Evolutionary conservation across 2,113 vertebrate species (phyloP).

Genomic region (Garra rufa): DNA sequence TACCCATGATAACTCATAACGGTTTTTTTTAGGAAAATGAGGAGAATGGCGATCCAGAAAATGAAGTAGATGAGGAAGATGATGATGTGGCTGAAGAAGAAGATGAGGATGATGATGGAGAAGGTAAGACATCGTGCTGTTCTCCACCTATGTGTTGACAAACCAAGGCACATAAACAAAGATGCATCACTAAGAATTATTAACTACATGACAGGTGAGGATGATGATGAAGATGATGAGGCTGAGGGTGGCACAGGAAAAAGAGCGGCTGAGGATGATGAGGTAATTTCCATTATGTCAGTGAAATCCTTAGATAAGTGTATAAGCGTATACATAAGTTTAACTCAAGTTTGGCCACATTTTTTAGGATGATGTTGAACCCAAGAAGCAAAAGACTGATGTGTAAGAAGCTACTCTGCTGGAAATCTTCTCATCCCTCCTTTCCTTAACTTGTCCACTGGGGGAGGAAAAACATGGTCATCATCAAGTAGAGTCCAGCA

Average conservation of each 20-base stretch:
- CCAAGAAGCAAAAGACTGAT: slow-evolving; percentile 93
- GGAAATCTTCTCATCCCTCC: slow-evolving; percentile 49
- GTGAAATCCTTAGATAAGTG: background rate
- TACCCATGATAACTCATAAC: background rate
- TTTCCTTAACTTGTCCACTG: slow-evolving; percentile 51
- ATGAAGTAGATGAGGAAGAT: slow-evolving; percentile 73
- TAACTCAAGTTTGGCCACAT: slow-evolving; percentile 10
- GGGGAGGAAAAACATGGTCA: slow-evolving; percentile 72
- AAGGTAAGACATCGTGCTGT: slow-evolving; percentile 60
- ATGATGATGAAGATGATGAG: slow-evolving; percentile 87
- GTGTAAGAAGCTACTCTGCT: slow-evolving; percentile 71
- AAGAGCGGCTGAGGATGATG: slow-evolving; percentile 87
- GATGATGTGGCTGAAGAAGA: slow-evolving; percentile 72
- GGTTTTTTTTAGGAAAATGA: slow-evolving; percentile 64
- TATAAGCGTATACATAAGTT: background rate
- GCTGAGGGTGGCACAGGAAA: slow-evolving; percentile 83
- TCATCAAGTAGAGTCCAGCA: slow-evolving; percentile 70
- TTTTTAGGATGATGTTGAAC: slow-evolving; percentile 84
- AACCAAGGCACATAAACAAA: background rate
- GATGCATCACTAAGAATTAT: background rate
- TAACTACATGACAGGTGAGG: slow-evolving; percentile 81
- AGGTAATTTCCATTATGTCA: slow-evolving; percentile 48
- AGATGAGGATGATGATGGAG: slow-evolving; percentile 72
- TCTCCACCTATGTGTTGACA: slow-evolving; percentile 1
- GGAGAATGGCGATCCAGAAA: slow-evolving; percentile 73